phyloP scores from a whole-genome alignment of 2,113 vertebrate species.

The Camelus bactrianus region DNA sequence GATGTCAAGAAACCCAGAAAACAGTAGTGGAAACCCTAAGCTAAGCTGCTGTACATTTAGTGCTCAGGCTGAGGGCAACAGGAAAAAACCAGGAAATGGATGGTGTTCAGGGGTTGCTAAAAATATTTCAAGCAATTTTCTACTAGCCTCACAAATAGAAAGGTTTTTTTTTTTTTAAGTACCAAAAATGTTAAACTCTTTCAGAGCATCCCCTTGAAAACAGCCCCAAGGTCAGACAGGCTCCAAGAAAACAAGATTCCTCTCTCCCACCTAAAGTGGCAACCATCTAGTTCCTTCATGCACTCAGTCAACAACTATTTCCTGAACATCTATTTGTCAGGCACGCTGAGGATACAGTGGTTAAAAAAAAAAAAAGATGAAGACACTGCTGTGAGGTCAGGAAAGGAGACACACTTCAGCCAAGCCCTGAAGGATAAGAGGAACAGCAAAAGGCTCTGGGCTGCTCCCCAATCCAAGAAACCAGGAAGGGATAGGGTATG shows the following conservation, averaged over 20 bases:
- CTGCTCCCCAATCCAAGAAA: background rate
- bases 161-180: background rate
- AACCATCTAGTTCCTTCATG: background rate
- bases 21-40: background rate
- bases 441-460: background rate
- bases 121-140: background rate
- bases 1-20: background rate
- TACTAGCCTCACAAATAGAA: background rate
- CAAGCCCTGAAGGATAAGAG: background rate
- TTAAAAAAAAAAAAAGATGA: background rate
- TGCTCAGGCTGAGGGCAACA: background rate
- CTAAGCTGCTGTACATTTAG: background rate
- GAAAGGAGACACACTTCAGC: background rate
- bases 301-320: background rate
- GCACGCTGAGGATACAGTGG: background rate
- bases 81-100: slow-evolving; percentile 26
- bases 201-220: background rate
- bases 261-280: background rate
- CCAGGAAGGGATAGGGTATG: background rate
- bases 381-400: background rate
- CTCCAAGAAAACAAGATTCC: background rate
- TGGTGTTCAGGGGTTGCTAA: background rate
- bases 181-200: slow-evolving; percentile 11
- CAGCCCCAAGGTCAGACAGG: background rate
- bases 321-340: background rate